Evolutionary conservation across 2,113 vertebrate genomes (phyloP), one percentile per base, ranked within the genome.

Genomic region (Crypturellus undulatus): DNA sequence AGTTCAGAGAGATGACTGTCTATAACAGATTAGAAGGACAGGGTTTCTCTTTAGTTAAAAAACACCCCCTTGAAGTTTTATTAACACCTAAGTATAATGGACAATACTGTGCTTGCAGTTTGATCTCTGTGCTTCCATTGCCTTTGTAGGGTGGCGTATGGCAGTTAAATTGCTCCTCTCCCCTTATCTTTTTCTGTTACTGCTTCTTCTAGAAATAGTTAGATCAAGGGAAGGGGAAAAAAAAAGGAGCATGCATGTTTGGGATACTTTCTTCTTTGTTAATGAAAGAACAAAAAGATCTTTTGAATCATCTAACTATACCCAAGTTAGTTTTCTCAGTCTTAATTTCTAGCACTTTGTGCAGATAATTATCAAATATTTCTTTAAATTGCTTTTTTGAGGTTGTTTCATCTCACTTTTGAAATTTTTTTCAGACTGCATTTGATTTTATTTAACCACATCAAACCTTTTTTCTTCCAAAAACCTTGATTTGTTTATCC

Each of bases 301-400:
- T 68, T 90, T 78, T 84, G 38, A 86, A 79, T 32, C 83, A 17
- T n/a, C 36, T 80, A 45, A 52, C 9, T 72, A 73, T 77, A 91
- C 68, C n/a, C 36, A 40, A 10, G 21, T 87, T 77, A 38, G 42
- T 94, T 92, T 93, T 85, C 43, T 24, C 18, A 67, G n/a, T 64
- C 56, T 70, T 72, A 85, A 85, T 85, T 90, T 84, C n/a, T 42
- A 63, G 30, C 43, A 21, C 43, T 89, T 89, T 91, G 13, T 77
- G 87, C 71, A 67, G 14, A 12, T 12, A 30, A 21, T 7, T 81
- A 87, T 81, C 40, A 91, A 94, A 25, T 88, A 60, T 90, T 87
- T 88, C 45, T 95, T 56, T 87, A 73, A 70, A 36, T 79, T 78
- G 28, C 13, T 32, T 72, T 91, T 93, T 64, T 83, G 72, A 88